Evolutionary conservation across 1,140 invertebrate genomes (phyloP), one percentile per base, ranked within the genome.

Genomic region (Drosophila suzukii): DNA sequence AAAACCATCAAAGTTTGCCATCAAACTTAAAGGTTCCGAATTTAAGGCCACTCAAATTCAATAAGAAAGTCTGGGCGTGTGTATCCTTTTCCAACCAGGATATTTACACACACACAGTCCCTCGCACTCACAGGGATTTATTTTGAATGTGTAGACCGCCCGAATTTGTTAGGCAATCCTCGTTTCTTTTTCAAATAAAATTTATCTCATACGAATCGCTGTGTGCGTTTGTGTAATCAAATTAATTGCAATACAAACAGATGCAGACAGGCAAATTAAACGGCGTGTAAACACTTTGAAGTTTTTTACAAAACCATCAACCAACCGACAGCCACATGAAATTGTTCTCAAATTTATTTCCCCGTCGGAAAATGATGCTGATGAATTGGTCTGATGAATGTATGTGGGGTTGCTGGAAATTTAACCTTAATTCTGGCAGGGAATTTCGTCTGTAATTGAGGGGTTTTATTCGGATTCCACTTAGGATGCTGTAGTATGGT

Each of bases 211-310:
- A 75, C 66, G 83, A 86, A 85, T 78, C 72, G 82, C 73, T 53
- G 62, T 63, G 74, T 68, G 59, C 46, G 30, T 80, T 57, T 74
- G 51, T 78, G 83, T 86, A 82, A 88, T 82, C 77, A 88, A 88
- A 86, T 86, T 86, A 86, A 86, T 86, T 86, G 83, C 79, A 76
- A 71, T 66, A 78, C 83, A 86, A 88, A 86, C 84, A 86, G 73
- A 82, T 57, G 75, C 83, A 86, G 78, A 79, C 83, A 88, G 70
- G 66, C 54, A 85, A 85, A 85, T 85, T 85, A 85, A 85, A 85
- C 70, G 82, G 82, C 83, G 62, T 75, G 82, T 78, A 86, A 85
- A 86, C 82, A 86, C 82, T 85, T 85, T 86, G 82, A 85, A 81
- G 82, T 85, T 74, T 46, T 24, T 13, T 27, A 41, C 30, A 11